Percentiles rank a stretch among this genome's conserved stretches.
These are phyloP conservation scores for Grantiella picta DNA, from an alignment of 2,113 vertebrate genomes.

Conservation along the genomic window DNA sequence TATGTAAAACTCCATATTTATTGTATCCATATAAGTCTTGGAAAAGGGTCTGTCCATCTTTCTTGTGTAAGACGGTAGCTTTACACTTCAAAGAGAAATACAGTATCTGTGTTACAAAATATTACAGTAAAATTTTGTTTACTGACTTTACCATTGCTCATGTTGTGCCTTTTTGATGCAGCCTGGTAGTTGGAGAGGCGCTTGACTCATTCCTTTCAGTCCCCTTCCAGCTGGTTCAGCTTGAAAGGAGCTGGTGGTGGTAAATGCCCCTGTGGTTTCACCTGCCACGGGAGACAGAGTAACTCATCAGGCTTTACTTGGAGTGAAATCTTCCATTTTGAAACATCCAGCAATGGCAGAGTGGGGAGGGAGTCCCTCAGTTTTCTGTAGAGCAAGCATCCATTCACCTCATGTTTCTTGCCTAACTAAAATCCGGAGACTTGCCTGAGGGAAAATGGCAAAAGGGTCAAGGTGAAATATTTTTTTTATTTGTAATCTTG, in stretches of 20 bases:
- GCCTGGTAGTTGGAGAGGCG: not conserved
- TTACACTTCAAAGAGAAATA: conserved; percentile 86
- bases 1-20: conserved; percentile 97
- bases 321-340: not conserved
- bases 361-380: not conserved
- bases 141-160: conserved; percentile 80
- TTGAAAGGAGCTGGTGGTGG: not conserved
- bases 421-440: not conserved
- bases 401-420: not conserved
- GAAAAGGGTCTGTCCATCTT: conserved; percentile 85
- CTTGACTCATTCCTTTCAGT: not conserved
- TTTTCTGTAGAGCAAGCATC: not conserved
- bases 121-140: conserved; percentile 97
- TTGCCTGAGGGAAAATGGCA: not conserved
- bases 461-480: not conserved
- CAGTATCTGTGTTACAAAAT: conserved; percentile 91
- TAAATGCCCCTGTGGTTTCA: not conserved
- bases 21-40: conserved; percentile 96
- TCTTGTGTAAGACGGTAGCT: conserved; percentile 92
- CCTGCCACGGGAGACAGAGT: not conserved
- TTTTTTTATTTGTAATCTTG: conserved; percentile 51
- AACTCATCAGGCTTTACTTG: not conserved
- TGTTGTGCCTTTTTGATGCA: conserved; percentile 62
- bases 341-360: not conserved
- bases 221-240: not conserved